A percentile compares a stretch with the other conserved stretches of the same genome.
Conservation (phyloP, 2,888 invertebrate species). For the Lydus trimaculatus region DNA sequence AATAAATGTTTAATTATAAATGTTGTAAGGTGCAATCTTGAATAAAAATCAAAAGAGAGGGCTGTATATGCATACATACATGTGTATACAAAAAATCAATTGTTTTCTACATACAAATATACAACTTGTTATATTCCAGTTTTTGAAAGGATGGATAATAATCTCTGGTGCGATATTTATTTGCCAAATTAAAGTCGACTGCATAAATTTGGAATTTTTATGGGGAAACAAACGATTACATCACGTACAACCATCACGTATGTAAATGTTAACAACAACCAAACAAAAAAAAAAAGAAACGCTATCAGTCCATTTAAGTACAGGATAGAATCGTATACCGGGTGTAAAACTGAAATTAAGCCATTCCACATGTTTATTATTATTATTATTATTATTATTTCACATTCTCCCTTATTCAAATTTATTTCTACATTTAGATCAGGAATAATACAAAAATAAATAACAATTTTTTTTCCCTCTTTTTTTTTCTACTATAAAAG, state of each 20-base stretch:
- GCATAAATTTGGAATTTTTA: slow-evolving; percentile 31
- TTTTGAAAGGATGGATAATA: slow-evolving; percentile 32
- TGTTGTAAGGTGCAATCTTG: slow-evolving; percentile 3
- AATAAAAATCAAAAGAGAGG: not conserved
- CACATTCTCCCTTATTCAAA: not conserved
- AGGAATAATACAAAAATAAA: not conserved
- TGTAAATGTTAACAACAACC: slow-evolving; percentile 27
- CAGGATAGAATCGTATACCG: not conserved
- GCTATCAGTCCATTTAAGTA: not conserved
- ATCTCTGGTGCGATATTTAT: slow-evolving; percentile 31
- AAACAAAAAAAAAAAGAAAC: not conserved
- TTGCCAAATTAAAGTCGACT: slow-evolving; percentile 32
- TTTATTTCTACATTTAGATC: not conserved
- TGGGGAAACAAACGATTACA: slow-evolving; percentile 30
- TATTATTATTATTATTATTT: not conserved
- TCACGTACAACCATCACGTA: slow-evolving; percentile 35
- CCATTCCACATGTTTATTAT: not conserved
- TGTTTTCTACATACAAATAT: not conserved
- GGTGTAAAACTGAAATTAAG: not conserved
- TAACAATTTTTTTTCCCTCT: not conserved
- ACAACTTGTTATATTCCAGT: slow-evolving; percentile 13
- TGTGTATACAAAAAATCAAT: slow-evolving; percentile 1
- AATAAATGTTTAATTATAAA: slow-evolving; percentile 9
- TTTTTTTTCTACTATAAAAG: not conserved
- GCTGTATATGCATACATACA: not conserved